Conservation (phyloP, 2,888 invertebrate genomes). For the Tachina grossa region DNA sequence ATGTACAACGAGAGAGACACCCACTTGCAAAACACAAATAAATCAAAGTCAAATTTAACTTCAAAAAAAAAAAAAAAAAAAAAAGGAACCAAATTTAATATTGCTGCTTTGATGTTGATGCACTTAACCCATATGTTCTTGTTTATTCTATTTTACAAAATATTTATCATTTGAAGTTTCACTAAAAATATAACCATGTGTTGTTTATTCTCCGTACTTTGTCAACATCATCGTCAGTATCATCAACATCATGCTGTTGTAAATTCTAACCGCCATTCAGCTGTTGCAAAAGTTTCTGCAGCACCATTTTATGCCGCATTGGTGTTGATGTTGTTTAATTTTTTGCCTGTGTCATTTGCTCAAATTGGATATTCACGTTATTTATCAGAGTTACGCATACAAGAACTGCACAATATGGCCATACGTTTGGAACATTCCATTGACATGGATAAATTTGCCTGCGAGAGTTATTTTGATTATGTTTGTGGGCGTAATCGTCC, state of each 20-base stretch:
- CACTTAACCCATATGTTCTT: slow-evolving; percentile 19
- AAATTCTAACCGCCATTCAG: slow-evolving; percentile 58
- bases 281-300: slow-evolving; percentile 67
- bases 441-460: slow-evolving; percentile 77
- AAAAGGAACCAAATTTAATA: slow-evolving; percentile 48
- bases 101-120: slow-evolving; percentile 3
- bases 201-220: slow-evolving; percentile 63
- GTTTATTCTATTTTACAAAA: slow-evolving; percentile 24
- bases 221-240: slow-evolving; percentile 60
- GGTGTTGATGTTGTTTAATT: slow-evolving; percentile 35
- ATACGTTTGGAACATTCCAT: slow-evolving; percentile 77
- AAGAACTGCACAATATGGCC: slow-evolving; percentile 77
- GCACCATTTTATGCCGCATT: slow-evolving; percentile 28
- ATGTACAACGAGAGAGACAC: background rate
- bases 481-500: slow-evolving; percentile 80
- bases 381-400: slow-evolving; percentile 78
- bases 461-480: slow-evolving; percentile 79
- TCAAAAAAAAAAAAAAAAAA: background rate
- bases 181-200: slow-evolving; percentile 60
- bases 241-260: slow-evolving; percentile 44
- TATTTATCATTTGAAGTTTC: slow-evolving; percentile 45
- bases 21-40: slow-evolving; percentile 49
- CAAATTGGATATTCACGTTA: slow-evolving; percentile 77
- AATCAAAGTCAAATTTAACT: slow-evolving; percentile 67
- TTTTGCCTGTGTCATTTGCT: slow-evolving; percentile 47